Conservation (phyloP, 1,140 invertebrate species). For the silkworm (Bombyx mori) region ASM3026992v2 NC_085113.1:4199001-4199500, state of each 20-base stretch:
- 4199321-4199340: conserved; percentile 9
- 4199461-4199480: too few species aligned
- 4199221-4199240: conserved; percentile 40
- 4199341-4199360: too few species aligned
- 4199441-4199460: too few species aligned
- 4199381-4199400: too few species aligned
- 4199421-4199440: too few species aligned
- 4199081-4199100: neutral
- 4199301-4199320: conserved; percentile 14
- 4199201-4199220: conserved; percentile 58
- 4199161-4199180: conserved; percentile 20
- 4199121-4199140: neutral
- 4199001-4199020: too few species aligned
- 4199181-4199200: conserved; percentile 52
- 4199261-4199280: conserved; percentile 14
- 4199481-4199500: too few species aligned
- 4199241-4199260: conserved; percentile 28
- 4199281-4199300: conserved; percentile 20
- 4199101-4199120: neutral
- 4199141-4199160: neutral
- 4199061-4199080: too few species aligned
- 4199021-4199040: too few species aligned
- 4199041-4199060: too few species aligned
- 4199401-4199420: too few species aligned
- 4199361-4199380: too few species aligned